Percentiles rank a stretch among this genome's conserved stretches.
phyloP scores from a whole-genome alignment of 2,113 vertebrate species.

The Atherinomorus stipes region DNA sequence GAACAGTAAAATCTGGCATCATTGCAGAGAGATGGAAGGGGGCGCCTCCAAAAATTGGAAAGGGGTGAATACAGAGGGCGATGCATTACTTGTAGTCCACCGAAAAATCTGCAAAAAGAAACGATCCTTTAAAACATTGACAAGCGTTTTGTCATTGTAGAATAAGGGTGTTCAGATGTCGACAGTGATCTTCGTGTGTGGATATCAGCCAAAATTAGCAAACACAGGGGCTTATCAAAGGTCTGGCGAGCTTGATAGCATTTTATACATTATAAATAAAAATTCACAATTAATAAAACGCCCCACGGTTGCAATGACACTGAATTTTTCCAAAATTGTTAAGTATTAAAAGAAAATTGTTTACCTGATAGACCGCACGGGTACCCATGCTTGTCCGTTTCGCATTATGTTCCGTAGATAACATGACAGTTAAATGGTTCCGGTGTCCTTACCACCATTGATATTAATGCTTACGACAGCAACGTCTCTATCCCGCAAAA shows the following conservation, averaged over 20 bases:
- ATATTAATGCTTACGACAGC: no score
- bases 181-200: not conserved
- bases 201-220: slow-evolving; percentile 35
- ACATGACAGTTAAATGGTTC: slow-evolving; percentile 45
- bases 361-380: slow-evolving; percentile 48
- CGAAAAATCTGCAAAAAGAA: slow-evolving; percentile 59
- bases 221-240: slow-evolving; percentile 29
- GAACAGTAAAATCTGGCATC: slow-evolving; percentile 45
- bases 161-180: not conserved
- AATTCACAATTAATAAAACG: not conserved
- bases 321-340: not conserved
- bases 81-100: slow-evolving; percentile 47
- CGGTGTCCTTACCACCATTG: no score
- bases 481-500: no score
- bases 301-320: no score
- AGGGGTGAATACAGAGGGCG: slow-evolving; percentile 1
- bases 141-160: not conserved
- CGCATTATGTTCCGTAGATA: slow-evolving; percentile 35
- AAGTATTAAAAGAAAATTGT: not conserved
- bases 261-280: not conserved
- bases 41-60: slow-evolving; percentile 1
- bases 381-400: slow-evolving; percentile 69
- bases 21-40: not conserved
- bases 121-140: not conserved
- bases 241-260: not conserved